Percentiles rank a stretch among this genome's conserved stretches.
phyloP scores from a whole-genome alignment of 2,888 invertebrate genomes.

The Hirtodrosophila histrioides region DNA sequence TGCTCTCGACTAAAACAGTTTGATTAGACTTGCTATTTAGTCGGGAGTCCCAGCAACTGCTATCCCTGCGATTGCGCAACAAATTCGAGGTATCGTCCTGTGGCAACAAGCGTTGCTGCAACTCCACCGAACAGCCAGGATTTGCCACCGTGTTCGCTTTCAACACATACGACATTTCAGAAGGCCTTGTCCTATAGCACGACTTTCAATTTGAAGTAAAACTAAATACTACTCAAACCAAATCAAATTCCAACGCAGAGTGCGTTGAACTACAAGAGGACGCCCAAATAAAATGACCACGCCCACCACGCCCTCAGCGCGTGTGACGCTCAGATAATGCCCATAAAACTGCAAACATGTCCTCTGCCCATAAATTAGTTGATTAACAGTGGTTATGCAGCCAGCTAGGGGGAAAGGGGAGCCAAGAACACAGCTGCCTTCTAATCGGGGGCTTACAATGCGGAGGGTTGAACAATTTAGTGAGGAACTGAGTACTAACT shows the following conservation, averaged over 20 bases:
- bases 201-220: conserved; percentile 43
- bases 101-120: conserved; percentile 6
- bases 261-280: conserved; percentile 37
- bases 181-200: conserved; percentile 5
- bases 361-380: conserved; percentile 58
- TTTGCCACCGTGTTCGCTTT: conserved; percentile 1
- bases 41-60: conserved; percentile 5
- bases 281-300: neutral
- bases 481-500: conserved; percentile 19
- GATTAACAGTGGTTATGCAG: conserved; percentile 44
- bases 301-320: conserved; percentile 8
- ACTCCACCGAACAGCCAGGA: conserved; percentile 1
- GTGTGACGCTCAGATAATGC: conserved; percentile 48
- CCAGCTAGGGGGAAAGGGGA: neutral
- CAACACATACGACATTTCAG: conserved; percentile 24
- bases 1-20: conserved; percentile 12
- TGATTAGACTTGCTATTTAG: conserved; percentile 11
- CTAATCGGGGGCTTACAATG: neutral
- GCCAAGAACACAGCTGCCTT: neutral
- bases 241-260: conserved; percentile 16
- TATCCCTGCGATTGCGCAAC: conserved; percentile 51
- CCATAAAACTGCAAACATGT: conserved; percentile 50
- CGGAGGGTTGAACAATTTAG: no score
- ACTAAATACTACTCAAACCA: conserved; percentile 15
- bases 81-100: conserved; percentile 27